These are phyloP conservation scores for Sylvia borin DNA, from an alignment of 2,797 vertebrate genomes.

Conservation along the genomic window DNA sequence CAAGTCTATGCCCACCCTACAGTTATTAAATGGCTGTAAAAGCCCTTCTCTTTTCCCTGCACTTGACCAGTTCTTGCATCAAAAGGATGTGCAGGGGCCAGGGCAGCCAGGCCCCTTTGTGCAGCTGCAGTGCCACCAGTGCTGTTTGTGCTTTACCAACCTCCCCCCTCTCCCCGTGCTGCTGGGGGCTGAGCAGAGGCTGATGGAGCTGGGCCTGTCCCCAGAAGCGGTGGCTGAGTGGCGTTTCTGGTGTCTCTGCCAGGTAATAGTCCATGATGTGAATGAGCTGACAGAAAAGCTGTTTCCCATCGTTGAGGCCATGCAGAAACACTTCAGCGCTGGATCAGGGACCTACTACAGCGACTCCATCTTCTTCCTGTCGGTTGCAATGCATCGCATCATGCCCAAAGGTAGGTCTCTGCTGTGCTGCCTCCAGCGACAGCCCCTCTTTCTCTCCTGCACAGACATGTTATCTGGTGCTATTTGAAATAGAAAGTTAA, in stretches of 20 bases:
- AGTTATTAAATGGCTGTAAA: neutral
- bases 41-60: neutral
- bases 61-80: neutral
- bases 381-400: constrained; percentile 94
- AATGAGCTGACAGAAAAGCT: constrained; percentile 86
- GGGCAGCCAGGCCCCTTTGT: neutral
- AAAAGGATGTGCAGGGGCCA: accelerated
- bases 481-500: neutral
- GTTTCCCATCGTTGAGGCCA: constrained; percentile 90
- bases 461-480: accelerated
- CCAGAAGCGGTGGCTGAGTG: neutral
- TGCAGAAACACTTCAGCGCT: constrained; percentile 97
- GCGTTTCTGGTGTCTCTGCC: neutral
- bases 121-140: neutral
- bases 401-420: constrained; percentile 88
- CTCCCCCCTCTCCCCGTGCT: accelerated
- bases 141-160: neutral
- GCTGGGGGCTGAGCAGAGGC: neutral
- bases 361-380: constrained; percentile 96
- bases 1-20: neutral
- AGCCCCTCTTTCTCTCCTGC: neutral
- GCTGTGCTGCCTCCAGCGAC: neutral
- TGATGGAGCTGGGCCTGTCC: neutral
- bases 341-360: constrained; percentile 95
- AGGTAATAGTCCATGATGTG: constrained; percentile 94